A percentile compares a stretch with the other conserved stretches of the same genome.
Conservation (phyloP, 2,888 invertebrate genomes). For the Ligdia adustata region DNA sequence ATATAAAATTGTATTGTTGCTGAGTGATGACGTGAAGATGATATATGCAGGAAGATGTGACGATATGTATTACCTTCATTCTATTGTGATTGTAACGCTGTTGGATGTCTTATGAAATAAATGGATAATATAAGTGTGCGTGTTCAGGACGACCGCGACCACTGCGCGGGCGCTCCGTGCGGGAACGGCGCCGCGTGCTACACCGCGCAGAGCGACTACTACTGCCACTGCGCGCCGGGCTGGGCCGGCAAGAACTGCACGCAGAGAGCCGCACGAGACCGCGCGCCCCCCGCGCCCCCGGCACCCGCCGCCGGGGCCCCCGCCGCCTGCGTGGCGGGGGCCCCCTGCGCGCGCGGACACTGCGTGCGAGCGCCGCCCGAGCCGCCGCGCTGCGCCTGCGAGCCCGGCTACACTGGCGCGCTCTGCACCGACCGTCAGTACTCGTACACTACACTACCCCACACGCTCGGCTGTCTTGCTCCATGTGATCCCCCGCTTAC, state of each 20-base stretch:
- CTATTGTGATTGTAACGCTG: too few relatives aligned
- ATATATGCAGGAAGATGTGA: too few relatives aligned
- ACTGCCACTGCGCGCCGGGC: constrained; percentile 94
- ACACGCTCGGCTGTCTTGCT: constrained; percentile 6
- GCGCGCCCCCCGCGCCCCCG: constrained; percentile 58
- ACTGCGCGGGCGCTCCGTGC: constrained; percentile 95
- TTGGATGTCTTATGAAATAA: too few relatives aligned
- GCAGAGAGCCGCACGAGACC: constrained; percentile 75
- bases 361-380: constrained; percentile 57
- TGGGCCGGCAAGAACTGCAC: constrained; percentile 95
- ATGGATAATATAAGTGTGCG: background rate
- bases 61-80: too few relatives aligned
- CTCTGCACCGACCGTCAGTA: constrained; percentile 85
- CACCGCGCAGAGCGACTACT: constrained; percentile 94
- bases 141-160: constrained; percentile 91
- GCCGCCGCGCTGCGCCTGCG: constrained; percentile 46
- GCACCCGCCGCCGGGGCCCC: constrained; percentile 63
- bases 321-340: constrained; percentile 52
- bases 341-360: constrained; percentile 72
- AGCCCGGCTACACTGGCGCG: constrained; percentile 84
- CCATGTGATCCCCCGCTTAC: background rate
- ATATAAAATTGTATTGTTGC: too few relatives aligned
- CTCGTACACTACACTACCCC: too few relatives aligned
- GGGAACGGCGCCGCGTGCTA: constrained; percentile 93
- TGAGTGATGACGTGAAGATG: too few relatives aligned